Evolutionary conservation across 2,888 invertebrate species (phyloP), one percentile per base, ranked within the genome.

Genomic region (Rhorus exstirpatorius): DNA sequence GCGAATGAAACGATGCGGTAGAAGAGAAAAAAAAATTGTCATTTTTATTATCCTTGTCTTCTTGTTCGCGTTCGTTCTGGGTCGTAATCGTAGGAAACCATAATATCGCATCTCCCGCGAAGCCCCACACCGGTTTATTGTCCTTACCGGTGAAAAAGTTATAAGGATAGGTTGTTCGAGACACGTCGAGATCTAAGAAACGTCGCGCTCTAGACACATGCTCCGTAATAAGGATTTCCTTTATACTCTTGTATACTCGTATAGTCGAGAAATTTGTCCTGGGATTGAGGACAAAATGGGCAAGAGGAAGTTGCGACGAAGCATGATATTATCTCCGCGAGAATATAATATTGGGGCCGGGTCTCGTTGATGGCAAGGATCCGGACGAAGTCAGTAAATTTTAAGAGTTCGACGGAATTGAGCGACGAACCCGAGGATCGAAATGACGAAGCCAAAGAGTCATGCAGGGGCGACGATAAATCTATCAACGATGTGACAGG

Each of bases 131-230:
- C 31, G 35, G 17, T 31, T 58, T 58, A 31, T 58, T 61, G 19
- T 71, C 67, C n/a, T n/a, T n/a, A n/a, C n/a, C n/a, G 49, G 58
- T 49, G 60, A 49, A 68, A 70, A 55, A 41, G 72, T 82, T 79
- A 74, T 76, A 84, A 82, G 79, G 71, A 78, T 81, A 71, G 76
- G 71, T 19, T 21, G 38, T 38, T 19, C 31, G 19, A 71, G 31
- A 60, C 12, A 21, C 71, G 26, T 55, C 26, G 38, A 60, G 19
- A 72, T 68, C 8, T 35, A 53, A 65, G 17, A n/a, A 6, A 55
- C 53, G 49, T 41, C 19, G 46, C 19, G 31, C 6, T 38, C 8
- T 65, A 44, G 31, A 55, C 63, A 60, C 55, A 35, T 61, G 49
- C 53, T 46, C 10, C 10, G 60, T 17, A 70, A 65, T 70, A 55